Conservation (phyloP, 1,140 invertebrate genomes). For the Hylaeus volcanicus region DNA sequence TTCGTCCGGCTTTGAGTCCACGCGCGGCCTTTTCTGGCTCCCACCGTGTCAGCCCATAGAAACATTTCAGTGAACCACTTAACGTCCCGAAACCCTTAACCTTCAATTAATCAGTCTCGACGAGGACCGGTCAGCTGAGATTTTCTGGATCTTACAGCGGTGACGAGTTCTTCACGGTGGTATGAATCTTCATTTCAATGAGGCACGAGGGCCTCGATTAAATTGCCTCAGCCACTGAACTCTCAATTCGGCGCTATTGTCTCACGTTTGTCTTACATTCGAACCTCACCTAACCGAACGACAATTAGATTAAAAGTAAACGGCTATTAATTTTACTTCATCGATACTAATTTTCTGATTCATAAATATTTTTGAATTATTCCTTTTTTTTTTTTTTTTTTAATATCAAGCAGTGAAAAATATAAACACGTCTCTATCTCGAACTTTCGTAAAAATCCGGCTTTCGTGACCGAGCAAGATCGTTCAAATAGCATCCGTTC, state of each 20-base stretch:
- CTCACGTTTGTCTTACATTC: not conserved
- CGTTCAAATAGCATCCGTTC: no score
- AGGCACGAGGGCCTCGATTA: not conserved
- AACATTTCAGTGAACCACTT: conserved; percentile 65
- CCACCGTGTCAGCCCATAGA: conserved; percentile 48
- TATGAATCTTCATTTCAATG: conserved; percentile 17
- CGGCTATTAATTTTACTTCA: no score
- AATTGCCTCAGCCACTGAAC: not conserved
- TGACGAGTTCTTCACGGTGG: conserved; percentile 12
- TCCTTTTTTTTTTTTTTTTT: no score
- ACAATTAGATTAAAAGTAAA: no score
- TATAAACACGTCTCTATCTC: no score
- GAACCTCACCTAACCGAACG: no score
- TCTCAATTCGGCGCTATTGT: not conserved
- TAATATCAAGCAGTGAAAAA: no score
- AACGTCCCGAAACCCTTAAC: conserved; percentile 61
- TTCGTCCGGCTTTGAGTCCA: conserved; percentile 52
- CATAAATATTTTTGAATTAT: no score
- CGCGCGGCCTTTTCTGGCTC: conserved; percentile 38
- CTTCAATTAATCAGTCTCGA: conserved; percentile 65
- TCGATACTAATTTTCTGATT: no score
- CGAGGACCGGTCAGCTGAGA: conserved; percentile 54
- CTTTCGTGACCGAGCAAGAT: no score
- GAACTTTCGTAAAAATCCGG: no score
- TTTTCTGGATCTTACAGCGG: conserved; percentile 33